These are phyloP conservation scores for Mobula birostris DNA, from an alignment of 2,113 vertebrate genomes.

Conservation along the genomic window DNA sequence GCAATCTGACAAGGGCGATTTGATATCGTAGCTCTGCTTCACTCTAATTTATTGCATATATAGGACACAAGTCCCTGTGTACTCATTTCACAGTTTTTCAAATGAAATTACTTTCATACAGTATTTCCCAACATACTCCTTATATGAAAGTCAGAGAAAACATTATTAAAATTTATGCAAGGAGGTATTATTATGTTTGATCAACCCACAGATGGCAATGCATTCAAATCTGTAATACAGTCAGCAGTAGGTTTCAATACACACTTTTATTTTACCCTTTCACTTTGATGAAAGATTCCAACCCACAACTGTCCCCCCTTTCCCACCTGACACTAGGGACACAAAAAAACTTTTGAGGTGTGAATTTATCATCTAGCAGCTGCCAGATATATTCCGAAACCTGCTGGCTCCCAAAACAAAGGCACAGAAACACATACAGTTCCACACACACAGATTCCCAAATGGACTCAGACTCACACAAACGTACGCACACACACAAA, in stretches of 20 bases:
- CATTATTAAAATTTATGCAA: conserved; percentile 38
- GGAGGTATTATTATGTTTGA: conserved; percentile 37
- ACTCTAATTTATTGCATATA: conserved; percentile 36
- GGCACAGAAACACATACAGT: not conserved
- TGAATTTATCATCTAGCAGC: not conserved
- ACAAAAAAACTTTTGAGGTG: not conserved
- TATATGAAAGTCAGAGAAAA: conserved; percentile 37
- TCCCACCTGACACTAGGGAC: not conserved
- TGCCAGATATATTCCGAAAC: not conserved
- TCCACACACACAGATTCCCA: not conserved
- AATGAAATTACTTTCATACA: conserved; percentile 36
- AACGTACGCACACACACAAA: not conserved
- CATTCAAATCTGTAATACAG: conserved; percentile 33
- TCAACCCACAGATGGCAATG: conserved; percentile 36
- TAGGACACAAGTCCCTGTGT: conserved; percentile 34
- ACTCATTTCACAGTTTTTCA: conserved; percentile 37
- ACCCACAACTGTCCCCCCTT: not conserved
- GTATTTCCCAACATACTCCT: conserved; percentile 37
- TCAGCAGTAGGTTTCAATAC: conserved; percentile 22
- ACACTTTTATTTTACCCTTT: conserved; percentile 12
- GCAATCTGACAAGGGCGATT: conserved; percentile 30
- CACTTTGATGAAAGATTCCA: not conserved
- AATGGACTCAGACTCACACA: not conserved
- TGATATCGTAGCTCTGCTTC: conserved; percentile 31
- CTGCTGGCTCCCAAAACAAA: not conserved